These are phyloP conservation scores for Sarcophaga variegata DNA, from an alignment of 2,888 invertebrate species.

Conservation along the genomic window DNA sequence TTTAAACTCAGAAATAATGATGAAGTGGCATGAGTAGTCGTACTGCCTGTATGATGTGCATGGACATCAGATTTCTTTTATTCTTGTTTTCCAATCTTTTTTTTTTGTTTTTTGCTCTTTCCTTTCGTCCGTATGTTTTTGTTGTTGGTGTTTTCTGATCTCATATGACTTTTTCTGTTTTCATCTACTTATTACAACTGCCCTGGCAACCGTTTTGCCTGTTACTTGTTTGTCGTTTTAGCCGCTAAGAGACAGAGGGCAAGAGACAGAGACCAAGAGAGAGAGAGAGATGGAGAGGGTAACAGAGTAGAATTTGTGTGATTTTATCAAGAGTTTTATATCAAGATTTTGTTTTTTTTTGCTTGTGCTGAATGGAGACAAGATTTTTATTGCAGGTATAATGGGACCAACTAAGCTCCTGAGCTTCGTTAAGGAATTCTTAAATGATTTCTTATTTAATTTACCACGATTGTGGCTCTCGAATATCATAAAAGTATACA, in stretches of 20 bases:
- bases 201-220: conserved; percentile 45
- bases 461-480: too few relatives aligned
- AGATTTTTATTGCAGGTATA: conserved; percentile 14
- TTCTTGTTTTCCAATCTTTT: too few relatives aligned
- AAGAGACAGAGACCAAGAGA: too few relatives aligned
- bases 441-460: too few relatives aligned
- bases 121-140: not conserved
- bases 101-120: too few relatives aligned
- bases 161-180: conserved; percentile 62
- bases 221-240: conserved; percentile 11
- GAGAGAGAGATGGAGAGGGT: not conserved
- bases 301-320: conserved; percentile 34
- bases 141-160: conserved; percentile 34
- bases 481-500: too few relatives aligned
- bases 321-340: conserved; percentile 45
- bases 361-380: conserved; percentile 27
- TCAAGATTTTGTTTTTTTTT: not conserved
- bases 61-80: conserved; percentile 42
- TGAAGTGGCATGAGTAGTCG: conserved; percentile 30
- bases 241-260: not conserved
- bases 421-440: not conserved
- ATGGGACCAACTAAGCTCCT: conserved; percentile 21
- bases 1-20: conserved; percentile 41
- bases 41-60: not conserved
- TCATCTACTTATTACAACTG: conserved; percentile 59